Conservation (phyloP, 1,140 invertebrate genomes). For the Halesus radiatus region DNA sequence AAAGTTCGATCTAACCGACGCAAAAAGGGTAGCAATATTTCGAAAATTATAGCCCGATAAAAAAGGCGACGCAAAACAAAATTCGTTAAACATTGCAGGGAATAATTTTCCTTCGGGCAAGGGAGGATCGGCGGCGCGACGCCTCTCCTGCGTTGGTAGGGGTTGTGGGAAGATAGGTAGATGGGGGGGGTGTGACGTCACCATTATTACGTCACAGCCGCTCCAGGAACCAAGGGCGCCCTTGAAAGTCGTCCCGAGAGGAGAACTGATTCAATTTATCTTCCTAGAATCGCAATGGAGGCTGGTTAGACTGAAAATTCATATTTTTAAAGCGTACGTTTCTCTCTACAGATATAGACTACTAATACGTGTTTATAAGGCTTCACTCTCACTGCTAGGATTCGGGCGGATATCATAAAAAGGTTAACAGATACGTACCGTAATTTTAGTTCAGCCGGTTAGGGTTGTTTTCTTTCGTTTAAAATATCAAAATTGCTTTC, state of each 20-base stretch:
- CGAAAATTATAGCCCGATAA: background rate
- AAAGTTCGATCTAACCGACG: no score
- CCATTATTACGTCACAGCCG: slow-evolving; percentile 44
- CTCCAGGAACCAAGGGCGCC: slow-evolving; percentile 47
- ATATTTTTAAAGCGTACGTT: no score
- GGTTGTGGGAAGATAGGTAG: no score
- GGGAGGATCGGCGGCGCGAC: background rate
- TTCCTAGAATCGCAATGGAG: background rate
- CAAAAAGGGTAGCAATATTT: background rate
- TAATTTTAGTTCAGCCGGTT: no score
- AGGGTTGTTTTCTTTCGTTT: no score
- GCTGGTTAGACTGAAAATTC: background rate
- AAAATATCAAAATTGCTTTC: no score
- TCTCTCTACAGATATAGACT: background rate
- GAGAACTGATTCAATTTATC: slow-evolving; percentile 25
- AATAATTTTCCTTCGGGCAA: background rate
- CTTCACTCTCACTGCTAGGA: background rate
- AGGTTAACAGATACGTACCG: no score
- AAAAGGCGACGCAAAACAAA: background rate
- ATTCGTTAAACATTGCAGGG: no score
- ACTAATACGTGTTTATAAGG: background rate
- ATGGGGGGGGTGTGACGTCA: slow-evolving; percentile 19
- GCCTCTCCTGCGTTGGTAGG: background rate
- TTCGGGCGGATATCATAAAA: background rate
- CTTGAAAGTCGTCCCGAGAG: slow-evolving; percentile 33